phyloP scores from a whole-genome alignment of 2,888 invertebrate species.

The Pegoplata infirma region DNA sequence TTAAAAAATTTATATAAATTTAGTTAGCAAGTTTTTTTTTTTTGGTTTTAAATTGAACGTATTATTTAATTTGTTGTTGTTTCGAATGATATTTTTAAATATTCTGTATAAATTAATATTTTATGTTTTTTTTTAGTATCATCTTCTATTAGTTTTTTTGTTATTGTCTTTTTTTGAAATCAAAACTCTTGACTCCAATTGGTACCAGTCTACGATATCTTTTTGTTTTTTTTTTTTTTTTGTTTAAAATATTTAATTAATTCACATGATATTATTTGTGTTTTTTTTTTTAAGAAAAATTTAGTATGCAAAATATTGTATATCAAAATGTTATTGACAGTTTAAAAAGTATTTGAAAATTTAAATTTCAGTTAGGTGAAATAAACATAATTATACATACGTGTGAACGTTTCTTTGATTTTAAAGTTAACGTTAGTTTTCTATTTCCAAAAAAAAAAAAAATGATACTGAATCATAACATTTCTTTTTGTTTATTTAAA shows the following conservation, averaged over 20 bases:
- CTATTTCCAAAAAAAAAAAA: background rate
- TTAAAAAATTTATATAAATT: slow-evolving; percentile 31
- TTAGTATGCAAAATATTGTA: background rate
- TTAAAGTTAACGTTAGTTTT: background rate
- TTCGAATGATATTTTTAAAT: too few relatives aligned
- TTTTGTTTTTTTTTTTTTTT: slow-evolving; percentile 32
- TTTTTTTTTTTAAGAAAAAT: too few relatives aligned
- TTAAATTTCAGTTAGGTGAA: background rate
- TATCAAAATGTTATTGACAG: slow-evolving; percentile 8
- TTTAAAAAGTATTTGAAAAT: background rate
- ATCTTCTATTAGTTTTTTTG: background rate
- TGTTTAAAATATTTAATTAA: slow-evolving; percentile 45
- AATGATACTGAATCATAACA: background rate
- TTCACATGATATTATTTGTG: too few relatives aligned
- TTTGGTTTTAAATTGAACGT: background rate
- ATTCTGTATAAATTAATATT: slow-evolving; percentile 36
- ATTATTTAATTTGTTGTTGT: slow-evolving; percentile 4
- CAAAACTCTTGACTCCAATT: slow-evolving; percentile 19
- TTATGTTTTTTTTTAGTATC: background rate
- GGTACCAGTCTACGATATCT: slow-evolving; percentile 58
- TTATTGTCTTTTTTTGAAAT: slow-evolving; percentile 21
- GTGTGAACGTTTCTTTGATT: too few relatives aligned
- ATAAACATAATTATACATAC: background rate
- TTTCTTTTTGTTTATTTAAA: background rate
- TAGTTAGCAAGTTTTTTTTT: slow-evolving; percentile 21